Evolutionary conservation across 2,113 vertebrate genomes (phyloP).

Genomic region (Atherinomorus stipes): DNA sequence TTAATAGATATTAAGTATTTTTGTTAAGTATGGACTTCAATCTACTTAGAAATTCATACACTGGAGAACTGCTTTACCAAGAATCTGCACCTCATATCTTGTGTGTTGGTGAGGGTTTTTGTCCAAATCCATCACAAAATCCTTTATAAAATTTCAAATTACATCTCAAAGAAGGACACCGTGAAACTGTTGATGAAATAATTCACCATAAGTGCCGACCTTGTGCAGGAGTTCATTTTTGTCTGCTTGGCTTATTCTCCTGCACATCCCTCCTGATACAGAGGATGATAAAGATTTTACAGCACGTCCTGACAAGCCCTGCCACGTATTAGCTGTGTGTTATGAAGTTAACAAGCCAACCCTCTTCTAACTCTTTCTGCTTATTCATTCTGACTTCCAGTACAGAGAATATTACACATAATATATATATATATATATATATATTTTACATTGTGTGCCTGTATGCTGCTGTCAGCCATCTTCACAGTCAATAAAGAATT

Average conservation of each 20-base stretch:
- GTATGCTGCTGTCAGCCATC: constrained; percentile 3
- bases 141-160: background rate
- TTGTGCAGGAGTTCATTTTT: background rate
- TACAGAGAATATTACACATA: background rate
- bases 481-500: too few species aligned
- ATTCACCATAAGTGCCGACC: background rate
- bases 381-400: background rate
- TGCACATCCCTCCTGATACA: background rate
- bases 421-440: too few species aligned
- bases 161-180: background rate
- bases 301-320: background rate
- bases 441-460: constrained; percentile 12
- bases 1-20: background rate
- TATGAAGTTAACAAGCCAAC: background rate
- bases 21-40: too few species aligned
- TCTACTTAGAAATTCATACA: background rate
- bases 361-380: constrained; percentile 9
- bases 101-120: background rate
- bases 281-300: background rate
- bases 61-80: background rate
- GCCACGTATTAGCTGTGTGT: background rate
- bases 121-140: background rate
- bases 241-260: background rate
- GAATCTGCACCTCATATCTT: background rate
- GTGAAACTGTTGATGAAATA: background rate